Base-by-base conservation (phyloP, 23 tunicate species). In the Ascidia mentula region DNA sequence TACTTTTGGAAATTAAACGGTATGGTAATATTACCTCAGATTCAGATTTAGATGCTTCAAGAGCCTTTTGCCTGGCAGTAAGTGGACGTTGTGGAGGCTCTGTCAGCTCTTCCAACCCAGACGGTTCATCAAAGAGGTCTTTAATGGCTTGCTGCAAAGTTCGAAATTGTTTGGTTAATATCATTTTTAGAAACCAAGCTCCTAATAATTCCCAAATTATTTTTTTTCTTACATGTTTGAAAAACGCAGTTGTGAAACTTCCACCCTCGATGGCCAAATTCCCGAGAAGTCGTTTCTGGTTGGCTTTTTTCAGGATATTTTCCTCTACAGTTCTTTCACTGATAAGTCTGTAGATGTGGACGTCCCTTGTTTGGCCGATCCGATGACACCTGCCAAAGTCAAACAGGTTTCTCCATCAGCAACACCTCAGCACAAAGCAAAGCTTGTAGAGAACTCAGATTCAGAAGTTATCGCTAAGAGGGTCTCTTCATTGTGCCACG, bases 341-440 rank as follows among this genome's bases (percentile, higher is more conserved):
- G 31, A 95, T 90, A 69, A 95, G 45, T 46, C 99, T 82, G 61
- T 95, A 95, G 42, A 95, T 95, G 77, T 90, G 96, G 34, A 95
- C 99, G 42, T 95, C 99, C 38, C 99, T 73, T 59, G 99, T 95
- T 69, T 95, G 99, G 26, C 99, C 99, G 59, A 95, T 95, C 6
- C 99, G 96, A 69, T 95, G 99, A 87, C 96, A 90, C 79, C 99
- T 95, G 84, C 4, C 59, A 20, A 45, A 12, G 31, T 13, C 7
- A 74, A 39, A 34, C 13, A 33, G 34, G 74, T 53, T 26, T 26
- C 65, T 53, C 65, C 24, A 28, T 20, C 65, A 53, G 28, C 24
- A 20, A 53, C 65, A 53, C 7, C 22, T 53, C 1, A 3, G 28
- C 22, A 53, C 4, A 26, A 53, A 20, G 65, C 28, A 28, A 20